These are phyloP conservation scores for Agonum fuliginosum DNA, from an alignment of 2,888 invertebrate species.

Conservation along the genomic window DNA sequence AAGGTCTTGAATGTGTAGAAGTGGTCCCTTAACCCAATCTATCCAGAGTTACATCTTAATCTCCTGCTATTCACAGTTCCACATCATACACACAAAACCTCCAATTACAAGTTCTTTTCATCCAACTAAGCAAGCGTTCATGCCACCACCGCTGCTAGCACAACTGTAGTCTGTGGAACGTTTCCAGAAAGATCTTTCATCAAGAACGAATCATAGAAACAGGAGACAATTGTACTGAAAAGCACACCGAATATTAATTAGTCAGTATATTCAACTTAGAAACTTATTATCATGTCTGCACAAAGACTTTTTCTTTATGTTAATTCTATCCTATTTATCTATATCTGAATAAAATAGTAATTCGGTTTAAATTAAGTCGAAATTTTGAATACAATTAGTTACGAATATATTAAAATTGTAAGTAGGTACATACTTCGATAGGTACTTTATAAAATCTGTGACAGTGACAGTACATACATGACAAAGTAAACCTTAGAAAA, in stretches of 20 bases:
- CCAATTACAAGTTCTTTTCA: conserved; percentile 38
- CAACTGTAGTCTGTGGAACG: too few relatives aligned
- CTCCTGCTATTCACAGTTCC: conserved; percentile 8
- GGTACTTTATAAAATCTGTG: too few relatives aligned
- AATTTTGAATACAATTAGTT: too few relatives aligned
- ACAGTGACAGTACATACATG: too few relatives aligned
- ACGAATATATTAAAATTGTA: too few relatives aligned
- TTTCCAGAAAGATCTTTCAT: not conserved
- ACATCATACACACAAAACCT: conserved; percentile 24
- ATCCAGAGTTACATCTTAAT: conserved; percentile 38
- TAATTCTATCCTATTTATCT: too few relatives aligned
- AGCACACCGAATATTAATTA: not conserved
- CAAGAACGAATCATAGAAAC: not conserved
- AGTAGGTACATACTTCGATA: too few relatives aligned
- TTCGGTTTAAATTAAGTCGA: too few relatives aligned
- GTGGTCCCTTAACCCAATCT: not conserved
- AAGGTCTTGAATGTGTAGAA: not conserved
- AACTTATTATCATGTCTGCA: too few relatives aligned
- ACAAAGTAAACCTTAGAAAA: conserved; percentile 40
- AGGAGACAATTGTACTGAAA: not conserved
- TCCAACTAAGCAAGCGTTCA: not conserved
- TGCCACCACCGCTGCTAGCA: too few relatives aligned
- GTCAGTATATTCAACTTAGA: not conserved
- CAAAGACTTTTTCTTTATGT: too few relatives aligned
- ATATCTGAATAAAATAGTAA: too few relatives aligned